A percentile compares a stretch with the other conserved stretches of the same genome.
Conservation (phyloP, 2,888 invertebrate genomes). For the Pollenia labialis region DNA sequence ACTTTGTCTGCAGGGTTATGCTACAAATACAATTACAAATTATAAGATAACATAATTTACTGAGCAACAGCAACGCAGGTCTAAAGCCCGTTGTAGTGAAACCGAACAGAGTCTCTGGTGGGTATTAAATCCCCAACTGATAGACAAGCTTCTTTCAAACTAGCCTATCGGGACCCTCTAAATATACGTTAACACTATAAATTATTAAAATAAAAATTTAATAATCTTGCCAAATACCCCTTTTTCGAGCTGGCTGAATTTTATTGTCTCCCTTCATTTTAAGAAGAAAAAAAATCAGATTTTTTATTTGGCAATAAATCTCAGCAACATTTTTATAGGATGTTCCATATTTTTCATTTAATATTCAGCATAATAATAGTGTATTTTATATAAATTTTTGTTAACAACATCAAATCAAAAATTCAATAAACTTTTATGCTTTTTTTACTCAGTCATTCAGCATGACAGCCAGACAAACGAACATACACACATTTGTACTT, state of each 20-base stretch:
- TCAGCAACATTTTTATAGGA: conserved; percentile 9
- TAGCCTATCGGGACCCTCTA: too few relatives aligned
- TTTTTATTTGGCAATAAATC: conserved; percentile 16
- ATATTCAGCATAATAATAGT: conserved; percentile 43
- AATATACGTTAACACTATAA: too few relatives aligned
- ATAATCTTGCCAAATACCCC: neutral
- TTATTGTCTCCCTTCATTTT: neutral
- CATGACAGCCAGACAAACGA: neutral
- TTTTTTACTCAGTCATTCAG: conserved; percentile 18
- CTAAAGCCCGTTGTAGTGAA: too few relatives aligned
- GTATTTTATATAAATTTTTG: conserved; percentile 12
- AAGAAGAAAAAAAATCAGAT: neutral
- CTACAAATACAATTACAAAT: too few relatives aligned
- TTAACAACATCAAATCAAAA: conserved; percentile 58
- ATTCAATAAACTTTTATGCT: conserved; percentile 58
- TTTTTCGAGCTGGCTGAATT: conserved; percentile 15
- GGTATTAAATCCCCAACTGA: too few relatives aligned
- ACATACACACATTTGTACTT: neutral
- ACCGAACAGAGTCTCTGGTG: too few relatives aligned
- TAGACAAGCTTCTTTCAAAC: too few relatives aligned
- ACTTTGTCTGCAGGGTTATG: too few relatives aligned
- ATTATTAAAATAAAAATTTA: too few relatives aligned
- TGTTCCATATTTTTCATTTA: conserved; percentile 6
- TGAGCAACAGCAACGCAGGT: too few relatives aligned
- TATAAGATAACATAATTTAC: too few relatives aligned